Percentiles rank a stretch among this genome's conserved stretches.
These are phyloP conservation scores for Epinephelus coioides DNA, from an alignment of 2,797 vertebrate genomes.

Conservation along the genomic window DNA sequence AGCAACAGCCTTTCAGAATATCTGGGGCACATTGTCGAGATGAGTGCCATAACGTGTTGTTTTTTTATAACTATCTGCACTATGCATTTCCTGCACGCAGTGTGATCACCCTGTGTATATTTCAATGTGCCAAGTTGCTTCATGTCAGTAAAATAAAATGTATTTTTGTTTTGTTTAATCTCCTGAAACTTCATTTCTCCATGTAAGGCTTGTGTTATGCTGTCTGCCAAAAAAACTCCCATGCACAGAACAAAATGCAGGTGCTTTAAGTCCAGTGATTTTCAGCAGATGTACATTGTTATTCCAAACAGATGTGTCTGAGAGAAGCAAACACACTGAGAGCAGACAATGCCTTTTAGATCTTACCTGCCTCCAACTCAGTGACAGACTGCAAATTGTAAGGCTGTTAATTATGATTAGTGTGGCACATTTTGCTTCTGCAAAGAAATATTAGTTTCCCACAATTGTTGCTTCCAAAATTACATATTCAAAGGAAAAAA, in stretches of 20 bases:
- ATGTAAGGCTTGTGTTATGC: constrained; percentile 27
- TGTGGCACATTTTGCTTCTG: constrained; percentile 42
- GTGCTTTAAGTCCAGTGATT: constrained; percentile 82
- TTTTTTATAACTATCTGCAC: constrained; percentile 41
- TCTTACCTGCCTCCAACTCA: constrained; percentile 58
- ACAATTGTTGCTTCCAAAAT: constrained; percentile 20
- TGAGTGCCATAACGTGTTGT: constrained; percentile 48
- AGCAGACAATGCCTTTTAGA: constrained; percentile 58
- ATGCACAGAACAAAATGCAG: constrained; percentile 38
- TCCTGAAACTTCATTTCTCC: constrained; percentile 10
- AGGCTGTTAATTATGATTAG: constrained; percentile 45
- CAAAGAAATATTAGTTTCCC: constrained; percentile 12
- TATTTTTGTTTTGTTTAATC: constrained; percentile 9
- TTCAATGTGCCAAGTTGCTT: background rate
- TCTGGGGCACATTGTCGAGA: constrained; percentile 49
- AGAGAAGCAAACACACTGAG: constrained; percentile 81
- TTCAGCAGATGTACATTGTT: constrained; percentile 86
- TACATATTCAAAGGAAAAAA: constrained; percentile 27
- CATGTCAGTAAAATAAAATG: constrained; percentile 18
- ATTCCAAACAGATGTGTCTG: constrained; percentile 88
- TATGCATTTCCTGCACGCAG: background rate
- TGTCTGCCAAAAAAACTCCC: constrained; percentile 61
- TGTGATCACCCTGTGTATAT: background rate
- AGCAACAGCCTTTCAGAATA: constrained; percentile 61
- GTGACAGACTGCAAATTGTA: constrained; percentile 51